A percentile compares a stretch with the other conserved stretches of the same genome.
phyloP scores from a whole-genome alignment of 2,113 vertebrate species.

The Phylloscopus whistleri region DNA sequence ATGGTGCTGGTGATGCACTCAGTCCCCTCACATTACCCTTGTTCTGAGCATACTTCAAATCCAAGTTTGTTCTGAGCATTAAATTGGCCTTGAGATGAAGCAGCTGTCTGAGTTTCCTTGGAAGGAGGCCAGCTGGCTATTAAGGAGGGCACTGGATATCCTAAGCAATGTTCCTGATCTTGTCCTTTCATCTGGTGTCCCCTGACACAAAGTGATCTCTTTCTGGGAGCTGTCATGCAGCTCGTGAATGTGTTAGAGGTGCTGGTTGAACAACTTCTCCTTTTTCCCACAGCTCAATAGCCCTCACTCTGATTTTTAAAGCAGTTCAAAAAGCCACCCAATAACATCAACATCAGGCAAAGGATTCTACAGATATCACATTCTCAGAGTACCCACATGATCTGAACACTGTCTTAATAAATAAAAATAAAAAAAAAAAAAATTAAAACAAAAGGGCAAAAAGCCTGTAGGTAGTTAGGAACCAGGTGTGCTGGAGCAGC shows the following conservation, averaged over 20 bases:
- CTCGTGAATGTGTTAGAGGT: not conserved
- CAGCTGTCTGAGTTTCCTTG: slow-evolving; percentile 27
- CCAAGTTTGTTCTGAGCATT: not conserved
- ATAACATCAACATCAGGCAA: not conserved
- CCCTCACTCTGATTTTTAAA: not conserved
- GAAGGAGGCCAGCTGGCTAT: not conserved
- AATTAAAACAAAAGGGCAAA: not conserved
- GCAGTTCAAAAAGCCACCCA: not conserved
- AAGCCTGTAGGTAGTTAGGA: not conserved
- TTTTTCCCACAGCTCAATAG: not conserved
- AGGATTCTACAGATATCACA: not conserved
- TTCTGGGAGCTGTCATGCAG: not conserved
- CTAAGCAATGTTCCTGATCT: not conserved
- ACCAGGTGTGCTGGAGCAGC: not conserved
- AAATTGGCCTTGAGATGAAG: slow-evolving; percentile 43
- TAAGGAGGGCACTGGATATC: not conserved
- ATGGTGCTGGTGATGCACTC: not conserved
- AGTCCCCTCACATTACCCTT: not conserved
- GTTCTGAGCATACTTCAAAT: not conserved
- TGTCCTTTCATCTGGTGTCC: slow-evolving; percentile 14
- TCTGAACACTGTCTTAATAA: not conserved
- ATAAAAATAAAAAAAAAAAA: no score
- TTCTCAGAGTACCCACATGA: not conserved
- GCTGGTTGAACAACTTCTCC: not conserved
- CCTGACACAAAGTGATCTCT: not conserved